Evolutionary conservation across 2,797 vertebrate species (phyloP).

Genomic region (Hafferia zeledoni): DNA sequence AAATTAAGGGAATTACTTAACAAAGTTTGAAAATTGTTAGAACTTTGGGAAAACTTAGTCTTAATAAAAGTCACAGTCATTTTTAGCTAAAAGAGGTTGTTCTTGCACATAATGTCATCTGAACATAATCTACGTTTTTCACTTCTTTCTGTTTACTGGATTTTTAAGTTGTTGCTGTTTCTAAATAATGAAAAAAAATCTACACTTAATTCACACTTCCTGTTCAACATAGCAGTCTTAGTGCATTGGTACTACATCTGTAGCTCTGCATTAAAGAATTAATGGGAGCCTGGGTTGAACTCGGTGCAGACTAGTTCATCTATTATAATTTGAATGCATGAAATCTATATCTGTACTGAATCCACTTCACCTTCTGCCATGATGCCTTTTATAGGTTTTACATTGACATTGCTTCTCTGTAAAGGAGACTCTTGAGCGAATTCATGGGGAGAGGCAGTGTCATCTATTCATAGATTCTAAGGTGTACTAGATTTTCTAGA

Average conservation of each 20-base stretch:
- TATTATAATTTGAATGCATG: neutral
- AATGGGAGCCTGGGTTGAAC: neutral
- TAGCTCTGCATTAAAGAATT: neutral
- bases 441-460: neutral
- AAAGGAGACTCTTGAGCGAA: neutral
- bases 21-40: neutral
- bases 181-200: neutral
- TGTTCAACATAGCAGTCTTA: neutral
- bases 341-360: neutral
- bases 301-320: neutral
- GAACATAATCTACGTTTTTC: neutral
- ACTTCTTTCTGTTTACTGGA: neutral
- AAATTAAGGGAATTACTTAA: neutral
- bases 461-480: neutral
- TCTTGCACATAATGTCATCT: neutral
- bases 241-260: neutral
- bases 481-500: neutral
- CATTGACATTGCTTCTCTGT: neutral
- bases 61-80: neutral
- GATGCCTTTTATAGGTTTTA: neutral
- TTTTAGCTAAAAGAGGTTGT: neutral
- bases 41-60: neutral
- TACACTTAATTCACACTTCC: neutral
- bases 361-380: neutral
- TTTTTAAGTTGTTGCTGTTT: neutral